Evolutionary conservation across 1,140 invertebrate species (phyloP), one percentile per base, ranked within the genome.

Genomic region (Vanessa tameamea): DNA sequence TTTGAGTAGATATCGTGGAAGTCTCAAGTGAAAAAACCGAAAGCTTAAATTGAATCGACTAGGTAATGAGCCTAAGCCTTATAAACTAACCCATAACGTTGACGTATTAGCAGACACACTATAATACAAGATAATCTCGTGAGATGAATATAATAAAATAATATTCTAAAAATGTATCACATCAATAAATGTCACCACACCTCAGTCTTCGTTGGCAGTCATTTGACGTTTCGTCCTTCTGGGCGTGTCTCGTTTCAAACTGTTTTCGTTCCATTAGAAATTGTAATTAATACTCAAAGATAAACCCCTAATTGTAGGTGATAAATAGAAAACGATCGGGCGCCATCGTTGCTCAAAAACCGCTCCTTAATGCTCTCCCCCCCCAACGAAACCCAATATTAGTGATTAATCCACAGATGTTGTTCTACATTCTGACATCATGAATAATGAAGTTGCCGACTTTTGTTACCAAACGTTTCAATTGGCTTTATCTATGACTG

Each of bases 211-310:
- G 48, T 9, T 5, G 48, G 15, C 12, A n/a, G 0, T n/a, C n/a
- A 14, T 51, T 51, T 2, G n/a, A 51, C 11, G 6, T 8, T 14
- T 51, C 9, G 15, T n/a, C 64, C 20, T 67, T 26, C 37, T 47
- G 15, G 7, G 26, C 37, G 16, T 59, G 9, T 57, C 47, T 47
- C 8, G 37, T 26, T 14, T 55, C 37, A 48, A 70, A 15, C 59
- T 50, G 55, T 69, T 74, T 64, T 55, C 48, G n/a, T 81, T 87
- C 88, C 83, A 92, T 90, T 90, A 88, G 84, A 83, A 83, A 84
- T 83, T 88, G 87, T 92, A 92, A 90, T 90, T 89, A 90, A 92
- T 90, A 90, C 84, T 79, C 76, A 77, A 79, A 82, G 83, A 82
- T 86, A 79, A 43, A 83, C 20, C 82, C 81, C 83, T 89, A 89